Base-by-base conservation (phyloP, 2,888 invertebrate genomes). In the Euplagia quadripunctaria region DNA sequence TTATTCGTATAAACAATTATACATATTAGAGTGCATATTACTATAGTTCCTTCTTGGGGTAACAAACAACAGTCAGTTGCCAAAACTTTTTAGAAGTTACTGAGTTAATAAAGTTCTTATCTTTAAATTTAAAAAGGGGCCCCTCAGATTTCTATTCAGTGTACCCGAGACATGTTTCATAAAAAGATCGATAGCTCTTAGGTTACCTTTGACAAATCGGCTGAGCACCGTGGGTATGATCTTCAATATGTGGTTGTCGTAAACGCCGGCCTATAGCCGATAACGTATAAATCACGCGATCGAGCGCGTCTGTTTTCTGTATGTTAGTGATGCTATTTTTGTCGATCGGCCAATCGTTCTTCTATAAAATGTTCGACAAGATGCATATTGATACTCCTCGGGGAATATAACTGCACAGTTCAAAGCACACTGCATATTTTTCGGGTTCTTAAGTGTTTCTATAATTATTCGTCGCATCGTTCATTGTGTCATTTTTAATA, bases 261-360 rank as follows among this genome's bases (percentile, higher is more conserved):
- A 92, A 94, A 91, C 89, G 85, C 88, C 86, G 87, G 90, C 91
- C 90, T 91, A 90, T 89, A 89, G 88, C 91, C 90, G 90, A 91
- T 94, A 92, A 89, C 89, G 89, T 86, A 94, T 95, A 94, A 94
- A 95, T 95, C 94, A 94, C 91, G 87, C 83, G 87, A 90, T 89
- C 89, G 91, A 89, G 91, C 85, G 92, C 91, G 93, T 92, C 95
- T 96, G 95, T 90, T 95, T 95, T 94, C 91, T 95, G 95, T 95
- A 93, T 87, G 91, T 94, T 91, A 90, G 87, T 91, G 88, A 86
- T 89, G 90, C 94, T 95, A 94, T 95, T 95, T 95, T 92, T 86
- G 91, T 87, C 87, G 88, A 87, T 67, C 84, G 79, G 83, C 85
- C 87, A 87, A 88, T 88, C 86, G 89, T 87, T 92, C 90, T 90